These are phyloP conservation scores for Cosmia pyralina DNA, from an alignment of 2,888 invertebrate genomes.

Conservation along the genomic window DNA sequence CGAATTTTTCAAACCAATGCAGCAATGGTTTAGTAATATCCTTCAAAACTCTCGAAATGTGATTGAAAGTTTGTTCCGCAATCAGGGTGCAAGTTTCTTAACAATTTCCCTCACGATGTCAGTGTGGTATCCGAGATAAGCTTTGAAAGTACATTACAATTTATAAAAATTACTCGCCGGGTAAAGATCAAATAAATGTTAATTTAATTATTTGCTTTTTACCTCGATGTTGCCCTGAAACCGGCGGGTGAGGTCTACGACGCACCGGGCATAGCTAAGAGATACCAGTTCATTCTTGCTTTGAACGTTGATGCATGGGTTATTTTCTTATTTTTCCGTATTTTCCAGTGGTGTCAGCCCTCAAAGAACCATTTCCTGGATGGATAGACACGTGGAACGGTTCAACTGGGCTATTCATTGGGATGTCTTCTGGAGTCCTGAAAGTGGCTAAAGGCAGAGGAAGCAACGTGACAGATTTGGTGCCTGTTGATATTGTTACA, in stretches of 20 bases:
- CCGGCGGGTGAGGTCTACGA: not conserved
- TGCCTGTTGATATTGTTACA: slow-evolving; percentile 71
- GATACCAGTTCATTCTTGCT: not conserved
- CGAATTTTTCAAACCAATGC: too few relatives aligned
- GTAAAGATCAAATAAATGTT: too few relatives aligned
- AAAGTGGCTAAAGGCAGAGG: slow-evolving; percentile 61
- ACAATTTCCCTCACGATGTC: too few relatives aligned
- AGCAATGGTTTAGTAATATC: too few relatives aligned
- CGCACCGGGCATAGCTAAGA: too few relatives aligned
- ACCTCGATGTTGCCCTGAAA: not conserved
- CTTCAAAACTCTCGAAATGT: too few relatives aligned
- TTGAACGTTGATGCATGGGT: not conserved
- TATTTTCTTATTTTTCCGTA: not conserved
- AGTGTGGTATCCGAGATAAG: too few relatives aligned
- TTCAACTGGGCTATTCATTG: slow-evolving; percentile 64
- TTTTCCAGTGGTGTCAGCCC: slow-evolving; percentile 68
- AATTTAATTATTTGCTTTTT: too few relatives aligned
- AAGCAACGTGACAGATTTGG: slow-evolving; percentile 63
- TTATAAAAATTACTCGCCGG: too few relatives aligned
- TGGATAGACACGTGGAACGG: slow-evolving; percentile 74
- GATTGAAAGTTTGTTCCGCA: too few relatives aligned
- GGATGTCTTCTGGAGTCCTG: slow-evolving; percentile 63
- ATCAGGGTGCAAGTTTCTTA: too few relatives aligned
- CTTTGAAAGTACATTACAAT: too few relatives aligned
- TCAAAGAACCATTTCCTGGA: slow-evolving; percentile 69